Evolutionary conservation across 2,888 invertebrate genomes (phyloP).

Genomic region (Horisme vitalbata): DNA sequence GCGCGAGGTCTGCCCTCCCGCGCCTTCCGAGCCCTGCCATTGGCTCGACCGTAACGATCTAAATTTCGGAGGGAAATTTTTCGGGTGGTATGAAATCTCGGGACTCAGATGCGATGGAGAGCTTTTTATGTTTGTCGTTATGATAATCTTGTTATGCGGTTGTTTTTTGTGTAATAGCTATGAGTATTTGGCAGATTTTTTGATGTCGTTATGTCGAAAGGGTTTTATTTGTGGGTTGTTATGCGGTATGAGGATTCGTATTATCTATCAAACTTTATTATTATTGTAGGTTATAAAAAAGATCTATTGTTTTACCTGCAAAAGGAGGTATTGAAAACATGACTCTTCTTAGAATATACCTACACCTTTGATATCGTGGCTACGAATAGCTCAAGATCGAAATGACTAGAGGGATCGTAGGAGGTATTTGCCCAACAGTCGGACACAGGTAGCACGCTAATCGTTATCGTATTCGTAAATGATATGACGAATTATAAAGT

Average conservation of each 20-base stretch:
- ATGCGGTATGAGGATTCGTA: neutral
- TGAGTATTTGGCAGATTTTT: slow-evolving; percentile 39
- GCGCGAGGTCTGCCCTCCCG: slow-evolving; percentile 58
- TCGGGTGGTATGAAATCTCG: slow-evolving; percentile 72
- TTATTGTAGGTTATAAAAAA: too few species aligned
- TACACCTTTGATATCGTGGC: too few species aligned
- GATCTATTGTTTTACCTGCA: too few species aligned
- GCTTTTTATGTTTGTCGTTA: slow-evolving; percentile 47
- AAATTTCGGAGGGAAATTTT: slow-evolving; percentile 71
- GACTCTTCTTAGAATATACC: too few species aligned
- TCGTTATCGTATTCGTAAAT: too few species aligned
- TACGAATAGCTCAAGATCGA: too few species aligned
- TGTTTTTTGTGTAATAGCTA: slow-evolving; percentile 73
- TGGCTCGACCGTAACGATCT: slow-evolving; percentile 69
- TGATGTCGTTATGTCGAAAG: slow-evolving; percentile 25
- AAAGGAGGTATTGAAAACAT: too few species aligned
- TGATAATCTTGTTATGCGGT: slow-evolving; percentile 75
- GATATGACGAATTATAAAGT: too few species aligned
- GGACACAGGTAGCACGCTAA: too few species aligned
- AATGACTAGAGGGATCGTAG: too few species aligned
- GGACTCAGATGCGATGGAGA: slow-evolving; percentile 37
- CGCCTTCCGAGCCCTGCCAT: slow-evolving; percentile 53
- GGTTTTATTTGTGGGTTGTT: slow-evolving; percentile 22
- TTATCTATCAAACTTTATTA: too few species aligned
- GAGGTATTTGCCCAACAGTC: too few species aligned